Evolutionary conservation across 2,888 invertebrate species (phyloP), one percentile per base, ranked within the genome.

Genomic region (Laspeyria flexula): DNA sequence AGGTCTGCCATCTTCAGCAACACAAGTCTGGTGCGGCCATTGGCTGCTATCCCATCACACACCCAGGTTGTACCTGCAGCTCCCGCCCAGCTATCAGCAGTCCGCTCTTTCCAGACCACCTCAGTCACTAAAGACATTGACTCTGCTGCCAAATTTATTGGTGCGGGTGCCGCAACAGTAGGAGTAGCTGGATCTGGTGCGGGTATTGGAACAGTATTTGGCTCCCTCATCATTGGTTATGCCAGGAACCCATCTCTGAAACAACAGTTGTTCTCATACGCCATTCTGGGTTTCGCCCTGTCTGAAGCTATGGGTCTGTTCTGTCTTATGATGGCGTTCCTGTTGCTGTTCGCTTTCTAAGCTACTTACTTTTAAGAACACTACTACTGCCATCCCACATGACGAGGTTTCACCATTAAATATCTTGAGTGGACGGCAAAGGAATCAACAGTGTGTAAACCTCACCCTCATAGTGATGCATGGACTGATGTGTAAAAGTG

Each of bases 121-220:
- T 94, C 96, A 69, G 95, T 97, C 75, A 95, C 96, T 75, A 96
- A 97, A 90, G 99, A 99, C 93, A 99, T 99, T 94, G 99, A 99
- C 94, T 99, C 99, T 70, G 99, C 99, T 83, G 99, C 99, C 89
- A 99, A 99, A 95, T 99, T 99, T 94, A 99, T 99, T 94, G 99
- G 99, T 92, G 99, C 99, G 93, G 99, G 99, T 87, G 99, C 99
- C 85, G 99, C 99, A 90, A 99, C 99, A 88, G 99, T 99, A 76
- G 99, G 99, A 94, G 99, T 99, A 75, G 99, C 99, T 84, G 99
- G 99, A 86, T 99, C 97, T 93, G 99, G 98, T 90, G 98, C 98
- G 93, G 99, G 99, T 93, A 99, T 99, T 90, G 99, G 99, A 93
- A 97, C 97, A 80, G 98, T 99, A 75, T 99, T 99, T 85, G 99